These are phyloP conservation scores for Rhabdornis inornatus DNA, from an alignment of 2,113 vertebrate species.

Conservation along the genomic window DNA sequence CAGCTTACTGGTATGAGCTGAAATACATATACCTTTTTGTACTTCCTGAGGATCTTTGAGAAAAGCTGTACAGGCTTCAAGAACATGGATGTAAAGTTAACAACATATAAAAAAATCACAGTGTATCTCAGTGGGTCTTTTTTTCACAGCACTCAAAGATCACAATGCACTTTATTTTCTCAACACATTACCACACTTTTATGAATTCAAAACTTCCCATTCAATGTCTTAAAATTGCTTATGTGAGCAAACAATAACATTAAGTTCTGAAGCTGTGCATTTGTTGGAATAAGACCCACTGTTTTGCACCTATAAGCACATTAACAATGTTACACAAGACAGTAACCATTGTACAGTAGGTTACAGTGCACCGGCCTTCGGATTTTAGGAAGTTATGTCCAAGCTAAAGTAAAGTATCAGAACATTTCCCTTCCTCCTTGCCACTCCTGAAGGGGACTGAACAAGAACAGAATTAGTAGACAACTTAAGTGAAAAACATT, in stretches of 20 bases:
- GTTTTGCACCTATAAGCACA: not conserved
- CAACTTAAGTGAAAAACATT: not conserved
- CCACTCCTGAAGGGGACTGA: not conserved
- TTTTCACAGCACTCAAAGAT: not conserved
- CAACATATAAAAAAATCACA: not conserved
- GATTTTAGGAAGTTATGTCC: not conserved
- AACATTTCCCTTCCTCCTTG: slow-evolving; percentile 10
- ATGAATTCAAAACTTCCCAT: not conserved
- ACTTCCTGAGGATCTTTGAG: not conserved
- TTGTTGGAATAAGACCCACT: not conserved
- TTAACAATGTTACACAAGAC: not conserved
- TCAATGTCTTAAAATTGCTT: not conserved
- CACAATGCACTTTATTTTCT: not conserved
- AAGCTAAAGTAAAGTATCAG: not conserved
- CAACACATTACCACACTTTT: not conserved
- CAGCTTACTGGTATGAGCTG: not conserved
- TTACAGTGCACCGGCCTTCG: not conserved
- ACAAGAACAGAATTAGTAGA: not conserved
- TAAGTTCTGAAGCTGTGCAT: not conserved
- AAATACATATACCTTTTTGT: not conserved
- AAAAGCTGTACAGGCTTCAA: not conserved
- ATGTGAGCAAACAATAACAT: not conserved
- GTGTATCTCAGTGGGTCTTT: not conserved
- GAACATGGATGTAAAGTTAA: not conserved
- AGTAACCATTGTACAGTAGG: not conserved